phyloP scores from a whole-genome alignment of 2,797 vertebrate genomes.

The Sebastes trivittatus region DNA sequence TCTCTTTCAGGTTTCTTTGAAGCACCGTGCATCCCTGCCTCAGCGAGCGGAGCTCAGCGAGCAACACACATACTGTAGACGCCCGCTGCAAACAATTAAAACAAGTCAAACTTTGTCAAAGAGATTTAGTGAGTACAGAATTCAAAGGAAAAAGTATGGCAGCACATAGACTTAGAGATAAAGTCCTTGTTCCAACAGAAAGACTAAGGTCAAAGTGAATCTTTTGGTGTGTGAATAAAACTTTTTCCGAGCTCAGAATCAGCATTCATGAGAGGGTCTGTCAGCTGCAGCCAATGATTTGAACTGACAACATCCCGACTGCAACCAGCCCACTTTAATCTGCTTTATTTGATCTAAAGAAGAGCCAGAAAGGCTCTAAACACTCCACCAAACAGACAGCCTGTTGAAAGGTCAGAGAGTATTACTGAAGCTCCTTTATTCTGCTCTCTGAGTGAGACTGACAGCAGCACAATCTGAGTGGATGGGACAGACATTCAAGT shows the following conservation, averaged over 20 bases:
- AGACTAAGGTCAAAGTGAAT: too few species aligned
- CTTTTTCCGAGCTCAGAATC: not conserved
- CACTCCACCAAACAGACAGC: not conserved
- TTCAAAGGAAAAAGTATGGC: too few species aligned
- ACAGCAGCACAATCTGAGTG: not conserved
- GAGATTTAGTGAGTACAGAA: too few species aligned
- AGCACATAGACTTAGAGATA: too few species aligned
- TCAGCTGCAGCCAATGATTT: conserved; percentile 1
- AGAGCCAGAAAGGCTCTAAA: not conserved
- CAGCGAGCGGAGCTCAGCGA: too few species aligned
- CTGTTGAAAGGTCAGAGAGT: not conserved
- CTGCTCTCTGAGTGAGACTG: not conserved
- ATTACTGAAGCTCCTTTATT: not conserved
- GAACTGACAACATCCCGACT: conserved; percentile 7
- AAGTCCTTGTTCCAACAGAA: too few species aligned
- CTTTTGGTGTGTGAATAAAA: too few species aligned
- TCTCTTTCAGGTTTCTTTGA: too few species aligned
- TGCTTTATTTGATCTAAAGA: not conserved
- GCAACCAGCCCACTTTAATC: not conserved
- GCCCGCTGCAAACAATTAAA: too few species aligned
- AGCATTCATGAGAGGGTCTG: not conserved
- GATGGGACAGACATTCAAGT: not conserved
- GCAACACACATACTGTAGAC: too few species aligned
- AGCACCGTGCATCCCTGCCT: too few species aligned
- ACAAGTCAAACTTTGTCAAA: too few species aligned